Conservation (phyloP, 2,113 vertebrate genomes). For the Pteruthius melanotis region DNA sequence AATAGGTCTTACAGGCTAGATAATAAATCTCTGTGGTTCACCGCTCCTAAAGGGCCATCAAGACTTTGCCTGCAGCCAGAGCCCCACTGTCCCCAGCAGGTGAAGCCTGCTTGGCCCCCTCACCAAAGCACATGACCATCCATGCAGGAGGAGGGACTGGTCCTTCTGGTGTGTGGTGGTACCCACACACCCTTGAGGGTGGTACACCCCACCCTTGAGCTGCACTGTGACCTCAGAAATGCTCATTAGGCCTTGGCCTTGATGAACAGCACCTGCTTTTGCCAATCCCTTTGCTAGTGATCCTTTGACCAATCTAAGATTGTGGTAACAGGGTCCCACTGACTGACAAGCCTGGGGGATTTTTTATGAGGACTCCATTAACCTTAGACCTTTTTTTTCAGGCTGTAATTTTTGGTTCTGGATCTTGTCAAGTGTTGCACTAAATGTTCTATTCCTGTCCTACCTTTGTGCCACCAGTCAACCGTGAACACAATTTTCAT, state of each 20-base stretch:
- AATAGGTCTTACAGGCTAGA: neutral
- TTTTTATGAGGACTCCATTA: neutral
- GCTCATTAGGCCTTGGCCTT: rapidly evolving
- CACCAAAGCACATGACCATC: rapidly evolving
- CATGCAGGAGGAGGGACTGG: neutral
- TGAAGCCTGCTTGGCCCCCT: neutral
- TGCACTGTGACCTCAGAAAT: neutral
- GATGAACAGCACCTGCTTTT: neutral
- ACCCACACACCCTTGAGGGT: too few relatives aligned
- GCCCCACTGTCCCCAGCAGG: neutral
- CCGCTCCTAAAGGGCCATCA: neutral
- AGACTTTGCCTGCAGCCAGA: neutral
- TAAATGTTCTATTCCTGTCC: neutral
- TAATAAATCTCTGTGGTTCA: neutral
- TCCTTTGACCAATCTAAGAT: neutral
- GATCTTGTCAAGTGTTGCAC: neutral
- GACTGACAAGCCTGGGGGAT: rapidly evolving
- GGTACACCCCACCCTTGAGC: neutral
- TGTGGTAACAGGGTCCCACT: too few relatives aligned
- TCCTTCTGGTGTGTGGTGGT: neutral
- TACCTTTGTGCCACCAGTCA: neutral
- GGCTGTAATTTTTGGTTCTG: neutral
- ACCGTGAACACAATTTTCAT: neutral
- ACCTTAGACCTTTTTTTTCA: neutral
- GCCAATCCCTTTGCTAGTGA: neutral